Percentiles rank a stretch among this genome's conserved stretches.
Conservation (phyloP, 2,888 invertebrate species). For the Acanthoscelides obtectus region DNA sequence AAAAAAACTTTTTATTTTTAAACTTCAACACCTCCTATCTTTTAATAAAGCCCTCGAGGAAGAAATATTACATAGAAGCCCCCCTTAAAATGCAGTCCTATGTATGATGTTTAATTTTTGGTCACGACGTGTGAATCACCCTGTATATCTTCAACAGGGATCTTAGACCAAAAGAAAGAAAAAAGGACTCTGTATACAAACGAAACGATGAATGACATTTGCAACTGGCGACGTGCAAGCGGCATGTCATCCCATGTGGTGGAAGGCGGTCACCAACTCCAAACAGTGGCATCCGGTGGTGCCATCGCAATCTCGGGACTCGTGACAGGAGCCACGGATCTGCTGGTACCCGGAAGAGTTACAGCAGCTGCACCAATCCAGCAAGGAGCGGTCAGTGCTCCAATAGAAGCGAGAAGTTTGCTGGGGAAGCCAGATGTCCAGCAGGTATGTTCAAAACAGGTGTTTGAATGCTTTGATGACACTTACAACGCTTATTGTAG, state of each 20-base stretch:
- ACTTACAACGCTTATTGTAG: too few relatives aligned
- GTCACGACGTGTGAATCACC: too few relatives aligned
- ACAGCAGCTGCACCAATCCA: slow-evolving; percentile 38
- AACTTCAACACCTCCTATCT: too few relatives aligned
- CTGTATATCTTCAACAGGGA: neutral
- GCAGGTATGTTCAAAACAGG: slow-evolving; percentile 34
- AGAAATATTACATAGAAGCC: too few relatives aligned
- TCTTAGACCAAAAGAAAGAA: neutral
- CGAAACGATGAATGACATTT: neutral
- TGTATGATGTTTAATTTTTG: too few relatives aligned
- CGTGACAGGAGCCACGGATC: slow-evolving; percentile 35
- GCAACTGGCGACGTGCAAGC: neutral
- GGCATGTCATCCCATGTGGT: neutral
- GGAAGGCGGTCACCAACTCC: neutral
- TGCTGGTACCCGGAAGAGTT: slow-evolving; percentile 42
- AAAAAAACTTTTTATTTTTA: too few relatives aligned
- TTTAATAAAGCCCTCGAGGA: too few relatives aligned
- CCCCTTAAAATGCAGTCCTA: too few relatives aligned
- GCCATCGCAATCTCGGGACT: slow-evolving; percentile 19
- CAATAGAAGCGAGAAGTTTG: slow-evolving; percentile 36
- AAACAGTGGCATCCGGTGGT: neutral
- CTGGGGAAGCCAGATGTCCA: slow-evolving; percentile 40
- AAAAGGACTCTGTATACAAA: neutral
- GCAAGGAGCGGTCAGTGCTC: slow-evolving; percentile 38
- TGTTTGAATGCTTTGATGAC: neutral